Base-by-base conservation (phyloP, 64 coral and sea anemone genomes). In the Exaiptasia diaphana region DNA sequence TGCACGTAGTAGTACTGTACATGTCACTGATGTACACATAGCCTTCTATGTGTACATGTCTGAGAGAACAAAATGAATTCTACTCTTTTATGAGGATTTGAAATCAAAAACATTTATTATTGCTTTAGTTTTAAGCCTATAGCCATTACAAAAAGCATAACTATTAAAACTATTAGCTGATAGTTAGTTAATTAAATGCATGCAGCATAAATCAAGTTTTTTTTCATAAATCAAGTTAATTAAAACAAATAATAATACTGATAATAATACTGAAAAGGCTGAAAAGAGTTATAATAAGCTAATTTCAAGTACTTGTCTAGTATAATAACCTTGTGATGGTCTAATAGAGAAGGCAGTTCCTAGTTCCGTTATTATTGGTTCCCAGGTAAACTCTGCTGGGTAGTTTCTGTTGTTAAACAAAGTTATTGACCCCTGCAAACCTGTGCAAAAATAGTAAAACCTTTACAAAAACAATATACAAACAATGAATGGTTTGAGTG, bases 361-460 rank as follows among this genome's bases (percentile, higher is more conserved):
- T 26, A 33, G 74, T 14, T 76, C 71, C 45, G 75, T 71, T 5
- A 60, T 6, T 17, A 92, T 55, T 73, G 90, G 79, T 11, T 71
- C 55, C 91, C 91, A 94, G 28, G 72, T 72, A 44, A 94, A 89
- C 61, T 94, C 91, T 42, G 91, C 91, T 11, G 91, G 79, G 26
- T 88, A 94, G 64, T 94, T 94, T 27, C 85, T 82, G 45, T 94
- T 84, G 43, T 94, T 94, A 24, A 77, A 53, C 50, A 94, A 37
- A 31, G 91, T 79, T 52, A 94, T 78, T 18, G 86, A 89, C 4
- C 73, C 67, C 34, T 83, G 63, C 7, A 94, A 73, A 10, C 91
- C 90, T 93, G 25, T 4, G 15, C 9, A 75, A 59, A 5, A 44
- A 13, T 24, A 10, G 35, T 49, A 48, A 11, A 22, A 57, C n/a